Conservation (phyloP, 1,140 invertebrate genomes). For the Dolichoris vasculosae region DNA sequence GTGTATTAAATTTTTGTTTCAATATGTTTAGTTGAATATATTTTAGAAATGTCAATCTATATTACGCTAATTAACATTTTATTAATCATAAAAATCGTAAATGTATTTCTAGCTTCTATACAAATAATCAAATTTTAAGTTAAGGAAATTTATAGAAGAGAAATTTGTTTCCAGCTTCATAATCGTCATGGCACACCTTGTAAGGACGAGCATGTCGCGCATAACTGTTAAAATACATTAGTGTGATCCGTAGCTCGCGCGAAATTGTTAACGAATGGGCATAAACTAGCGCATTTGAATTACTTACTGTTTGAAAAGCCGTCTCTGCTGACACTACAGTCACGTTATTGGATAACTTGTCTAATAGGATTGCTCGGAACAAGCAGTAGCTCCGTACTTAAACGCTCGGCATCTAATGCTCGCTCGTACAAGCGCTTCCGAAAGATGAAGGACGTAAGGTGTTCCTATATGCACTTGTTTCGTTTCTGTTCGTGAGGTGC, state of each 20-base stretch:
- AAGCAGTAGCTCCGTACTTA: neutral
- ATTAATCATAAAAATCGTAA: too few relatives aligned
- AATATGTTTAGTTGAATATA: too few relatives aligned
- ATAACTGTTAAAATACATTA: conserved; percentile 40
- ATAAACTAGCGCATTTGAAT: conserved; percentile 40
- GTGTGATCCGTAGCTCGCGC: neutral
- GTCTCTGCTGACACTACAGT: conserved; percentile 10
- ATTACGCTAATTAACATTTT: too few relatives aligned
- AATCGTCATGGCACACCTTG: neutral
- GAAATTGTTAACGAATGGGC: conserved; percentile 44
- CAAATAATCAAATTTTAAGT: too few relatives aligned
- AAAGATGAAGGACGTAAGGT: neutral
- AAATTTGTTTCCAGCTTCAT: neutral
- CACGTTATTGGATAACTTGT: conserved; percentile 53
- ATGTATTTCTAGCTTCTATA: too few relatives aligned
- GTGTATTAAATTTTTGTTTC: too few relatives aligned
- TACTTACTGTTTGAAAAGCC: conserved; percentile 49
- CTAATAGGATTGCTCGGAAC: conserved; percentile 53
- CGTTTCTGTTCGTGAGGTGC: neutral
- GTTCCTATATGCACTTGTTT: too few relatives aligned
- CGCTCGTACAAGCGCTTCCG: neutral
- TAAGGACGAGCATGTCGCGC: neutral
- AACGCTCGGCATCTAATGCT: conserved; percentile 3
- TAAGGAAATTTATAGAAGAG: neutral
- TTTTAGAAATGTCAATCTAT: too few relatives aligned